Conservation (phyloP, 1,140 invertebrate genomes). For the Cherax quadricarinatus region DNA sequence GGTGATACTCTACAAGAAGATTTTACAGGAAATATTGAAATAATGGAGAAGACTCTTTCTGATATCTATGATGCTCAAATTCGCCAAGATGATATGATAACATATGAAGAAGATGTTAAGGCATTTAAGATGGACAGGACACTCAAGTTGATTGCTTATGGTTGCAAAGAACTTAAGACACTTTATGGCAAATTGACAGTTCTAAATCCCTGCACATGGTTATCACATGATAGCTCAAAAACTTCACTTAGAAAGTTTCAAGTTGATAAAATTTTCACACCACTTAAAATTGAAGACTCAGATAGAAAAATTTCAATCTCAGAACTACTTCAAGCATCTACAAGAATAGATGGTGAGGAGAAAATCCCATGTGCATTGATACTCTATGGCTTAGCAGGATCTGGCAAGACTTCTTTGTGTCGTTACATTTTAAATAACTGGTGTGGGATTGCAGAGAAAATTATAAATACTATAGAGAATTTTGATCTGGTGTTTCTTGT, state of each 20-base stretch:
- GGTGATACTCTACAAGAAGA: neutral
- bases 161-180: constrained; percentile 1
- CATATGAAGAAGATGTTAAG: neutral
- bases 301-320: neutral
- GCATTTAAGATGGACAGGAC: neutral
- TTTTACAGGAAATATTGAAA: neutral
- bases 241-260: constrained; percentile 23
- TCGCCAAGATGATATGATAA: neutral
- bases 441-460: neutral
- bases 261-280: constrained; percentile 44
- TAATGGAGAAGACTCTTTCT: neutral
- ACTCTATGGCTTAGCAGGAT: constrained; percentile 35
- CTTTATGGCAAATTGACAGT: constrained; percentile 8
- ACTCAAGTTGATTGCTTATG: constrained; percentile 6
- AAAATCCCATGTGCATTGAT: neutral
- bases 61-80: constrained; percentile 4
- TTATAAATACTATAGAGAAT: neutral
- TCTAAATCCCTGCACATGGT: constrained; percentile 43
- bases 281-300: constrained; percentile 34
- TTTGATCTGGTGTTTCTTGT: constrained; percentile 36
- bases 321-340: neutral
- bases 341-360: neutral
- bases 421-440: constrained; percentile 19
- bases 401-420: constrained; percentile 46
- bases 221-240: neutral